These are phyloP conservation scores for Psammodynastes pulverulentus DNA, from an alignment of 2,113 vertebrate genomes.

Conservation along the genomic window DNA sequence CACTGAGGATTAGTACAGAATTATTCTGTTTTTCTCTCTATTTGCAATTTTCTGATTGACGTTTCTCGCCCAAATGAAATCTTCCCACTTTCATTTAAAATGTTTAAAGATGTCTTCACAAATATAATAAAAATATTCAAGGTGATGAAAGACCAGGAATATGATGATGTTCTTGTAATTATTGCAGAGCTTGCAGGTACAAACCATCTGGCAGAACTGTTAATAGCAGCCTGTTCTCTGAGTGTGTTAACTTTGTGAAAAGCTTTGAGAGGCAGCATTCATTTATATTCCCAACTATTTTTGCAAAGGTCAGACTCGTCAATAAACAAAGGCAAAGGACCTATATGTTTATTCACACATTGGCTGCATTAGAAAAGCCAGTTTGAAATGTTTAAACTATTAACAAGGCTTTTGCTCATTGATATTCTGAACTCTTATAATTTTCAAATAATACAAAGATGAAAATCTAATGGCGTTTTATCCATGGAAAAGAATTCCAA, in stretches of 20 bases:
- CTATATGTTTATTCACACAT: slow-evolving; percentile 49
- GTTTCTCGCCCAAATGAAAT: slow-evolving; percentile 49
- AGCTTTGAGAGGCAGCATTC: slow-evolving; percentile 54
- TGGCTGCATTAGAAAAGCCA: slow-evolving; percentile 40
- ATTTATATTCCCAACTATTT: slow-evolving; percentile 53
- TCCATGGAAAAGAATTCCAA: neutral
- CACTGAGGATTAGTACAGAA: slow-evolving; percentile 39
- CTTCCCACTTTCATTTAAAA: slow-evolving; percentile 47
- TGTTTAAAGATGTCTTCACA: slow-evolving; percentile 55
- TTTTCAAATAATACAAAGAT: neutral
- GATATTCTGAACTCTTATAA: slow-evolving; percentile 4
- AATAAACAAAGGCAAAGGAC: slow-evolving; percentile 31
- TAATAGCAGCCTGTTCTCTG: slow-evolving; percentile 54
- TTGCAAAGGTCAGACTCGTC: slow-evolving; percentile 61
- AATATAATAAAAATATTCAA: slow-evolving; percentile 59
- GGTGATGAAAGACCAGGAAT: slow-evolving; percentile 58
- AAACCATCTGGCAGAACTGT: slow-evolving; percentile 64
- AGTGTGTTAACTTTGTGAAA: slow-evolving; percentile 50
- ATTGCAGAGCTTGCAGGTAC: slow-evolving; percentile 58
- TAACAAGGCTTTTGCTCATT: slow-evolving; percentile 23
- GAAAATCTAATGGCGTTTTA: neutral
- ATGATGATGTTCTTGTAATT: slow-evolving; percentile 60
- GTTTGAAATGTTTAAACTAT: slow-evolving; percentile 34
- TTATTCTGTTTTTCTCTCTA: slow-evolving; percentile 45
- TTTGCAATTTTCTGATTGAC: slow-evolving; percentile 44